Base-by-base conservation (phyloP, 2,113 vertebrate species). In the Echinops telfairi region DNA sequence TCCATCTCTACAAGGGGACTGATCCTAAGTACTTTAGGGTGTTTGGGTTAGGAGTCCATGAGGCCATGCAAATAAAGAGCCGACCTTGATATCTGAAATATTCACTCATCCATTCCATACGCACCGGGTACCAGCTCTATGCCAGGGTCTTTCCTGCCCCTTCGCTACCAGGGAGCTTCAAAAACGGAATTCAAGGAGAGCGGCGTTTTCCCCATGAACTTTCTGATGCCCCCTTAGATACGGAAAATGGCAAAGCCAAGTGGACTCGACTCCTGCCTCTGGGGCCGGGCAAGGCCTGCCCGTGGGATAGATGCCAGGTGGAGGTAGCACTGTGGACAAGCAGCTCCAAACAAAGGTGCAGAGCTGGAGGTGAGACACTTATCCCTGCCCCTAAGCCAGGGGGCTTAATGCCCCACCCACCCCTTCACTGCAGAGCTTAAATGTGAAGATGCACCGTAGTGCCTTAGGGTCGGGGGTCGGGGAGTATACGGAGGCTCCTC, bases 401-500 rank as follows among this genome's bases (percentile, higher is more conserved):
- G 1, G 20, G 31, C 16, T 36, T 47, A 43, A 76, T 17, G 8
- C 11, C 82, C 43, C 11, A 9, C 15, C 62, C n/a, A 17, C 73
- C 3, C 31, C 90, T 78, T 66, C 31, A n/a, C 60, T 19, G 7
- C 60, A 53, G 47, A 53, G 40, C 40, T 81, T 38, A 53, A 23
- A 8, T 29, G 40, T 38, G 25, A 33, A 12, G 6, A 25, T 23
- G 6, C 4, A 1, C 33, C 17, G 2, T 6, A 0, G 31, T 10
- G 12, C 15, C 1, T 36, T 53, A 53, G 47, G 47, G 47, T 11
- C 11, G 9, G 8, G 47, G 47, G 47, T 11, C 11, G 9, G 8
- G 33, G 23, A 27, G 57, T 4, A 17, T 12, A 10, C 12, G 33
- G n/a, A 15, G 68, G 16, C 6, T 1, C 25, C 14, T 43, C 25